Conservation (phyloP, 1,140 invertebrate genomes). For the Drosophila fuyamai region DNA sequence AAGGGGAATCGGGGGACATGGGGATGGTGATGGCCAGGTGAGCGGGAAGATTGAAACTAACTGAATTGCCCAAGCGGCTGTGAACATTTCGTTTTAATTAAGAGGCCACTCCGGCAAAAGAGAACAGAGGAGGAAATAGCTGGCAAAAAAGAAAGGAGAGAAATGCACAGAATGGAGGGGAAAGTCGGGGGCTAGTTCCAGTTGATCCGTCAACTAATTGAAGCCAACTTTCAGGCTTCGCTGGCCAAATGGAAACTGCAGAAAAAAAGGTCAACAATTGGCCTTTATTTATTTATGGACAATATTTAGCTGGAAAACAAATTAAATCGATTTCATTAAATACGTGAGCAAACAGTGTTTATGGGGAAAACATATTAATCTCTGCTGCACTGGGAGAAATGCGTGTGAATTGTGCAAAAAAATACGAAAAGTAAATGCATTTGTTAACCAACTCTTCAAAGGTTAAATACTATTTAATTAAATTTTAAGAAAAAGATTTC, state of each 20-base stretch:
- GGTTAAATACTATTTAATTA: no score
- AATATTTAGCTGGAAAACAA: conserved; percentile 30
- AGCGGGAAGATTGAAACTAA: conserved; percentile 45
- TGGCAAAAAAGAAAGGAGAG: not conserved
- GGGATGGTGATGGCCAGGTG: conserved; percentile 1
- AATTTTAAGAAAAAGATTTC: no score
- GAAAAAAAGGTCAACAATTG: conserved; percentile 7
- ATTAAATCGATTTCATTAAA: conserved; percentile 31
- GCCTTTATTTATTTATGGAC: conserved; percentile 27
- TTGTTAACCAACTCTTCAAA: no score
- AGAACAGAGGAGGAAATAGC: conserved; percentile 3
- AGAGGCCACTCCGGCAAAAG: conserved; percentile 31
- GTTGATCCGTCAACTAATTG: conserved; percentile 46
- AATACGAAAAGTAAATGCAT: no score
- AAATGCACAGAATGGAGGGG: not conserved
- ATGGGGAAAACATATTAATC: conserved; percentile 17
- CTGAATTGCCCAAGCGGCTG: conserved; percentile 52
- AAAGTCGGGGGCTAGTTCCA: conserved; percentile 26
- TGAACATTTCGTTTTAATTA: conserved; percentile 56
- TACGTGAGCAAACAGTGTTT: conserved; percentile 23
- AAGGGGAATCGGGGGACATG: not conserved
- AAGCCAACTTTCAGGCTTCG: conserved; percentile 39
- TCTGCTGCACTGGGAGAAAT: not conserved
- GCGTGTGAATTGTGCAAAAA: no score
- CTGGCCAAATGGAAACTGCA: conserved; percentile 12